phyloP scores from a whole-genome alignment of 2,797 vertebrate genomes.

The Syngnathus acus region DNA sequence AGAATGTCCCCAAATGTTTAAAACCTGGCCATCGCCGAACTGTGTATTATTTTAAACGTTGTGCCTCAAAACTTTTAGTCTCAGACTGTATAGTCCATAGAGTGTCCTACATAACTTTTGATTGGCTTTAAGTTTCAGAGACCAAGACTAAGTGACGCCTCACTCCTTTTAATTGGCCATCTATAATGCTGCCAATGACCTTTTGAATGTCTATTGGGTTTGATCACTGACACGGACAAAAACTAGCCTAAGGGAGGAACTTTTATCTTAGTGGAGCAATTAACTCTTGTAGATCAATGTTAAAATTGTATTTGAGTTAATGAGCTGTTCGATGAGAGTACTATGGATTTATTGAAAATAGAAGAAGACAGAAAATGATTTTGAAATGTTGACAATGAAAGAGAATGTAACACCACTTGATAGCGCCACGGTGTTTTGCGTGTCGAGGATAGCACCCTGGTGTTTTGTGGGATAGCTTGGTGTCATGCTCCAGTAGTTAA shows the following conservation, averaged over 20 bases:
- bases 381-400: neutral
- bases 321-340: neutral
- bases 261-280: neutral
- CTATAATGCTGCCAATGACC: neutral
- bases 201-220: slow-evolving; percentile 3
- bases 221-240: slow-evolving; percentile 1
- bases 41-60: neutral
- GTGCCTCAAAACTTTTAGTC: neutral
- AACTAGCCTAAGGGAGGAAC: neutral
- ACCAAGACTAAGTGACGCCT: neutral
- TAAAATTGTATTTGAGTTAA: neutral
- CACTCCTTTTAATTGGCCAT: neutral
- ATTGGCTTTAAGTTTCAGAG: neutral
- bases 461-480: slow-evolving; percentile 47
- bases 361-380: neutral
- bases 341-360: neutral
- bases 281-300: neutral
- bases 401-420: slow-evolving; percentile 4
- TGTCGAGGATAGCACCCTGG: slow-evolving; percentile 24
- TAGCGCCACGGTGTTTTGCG: slow-evolving; percentile 20
- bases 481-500: slow-evolving; percentile 60
- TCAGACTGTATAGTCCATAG: no score
- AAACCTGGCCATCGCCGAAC: no score
- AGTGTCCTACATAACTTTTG: no score
- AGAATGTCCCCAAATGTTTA: no score